Conservation (phyloP, 2,797 vertebrate species). For the Rhabdophis nuchalis region DNA sequence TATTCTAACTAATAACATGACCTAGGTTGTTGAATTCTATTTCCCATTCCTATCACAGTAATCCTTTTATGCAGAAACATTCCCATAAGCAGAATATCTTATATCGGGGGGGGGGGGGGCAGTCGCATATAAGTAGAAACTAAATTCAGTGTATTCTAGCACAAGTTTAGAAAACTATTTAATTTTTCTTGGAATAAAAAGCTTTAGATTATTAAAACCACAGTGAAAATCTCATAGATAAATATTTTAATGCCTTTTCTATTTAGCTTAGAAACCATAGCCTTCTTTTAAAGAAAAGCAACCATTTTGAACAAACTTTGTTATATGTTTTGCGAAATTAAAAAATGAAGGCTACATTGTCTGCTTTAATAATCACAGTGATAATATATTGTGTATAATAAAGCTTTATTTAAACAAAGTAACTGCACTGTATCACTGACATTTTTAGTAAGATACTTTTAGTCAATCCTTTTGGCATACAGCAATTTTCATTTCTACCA, state of each 20-base stretch:
- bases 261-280: background rate
- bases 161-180: background rate
- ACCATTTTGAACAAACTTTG: background rate
- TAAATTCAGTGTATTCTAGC: background rate
- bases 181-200: slow-evolving; percentile 21
- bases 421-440: background rate
- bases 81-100: background rate
- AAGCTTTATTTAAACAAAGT: background rate
- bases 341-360: background rate
- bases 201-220: background rate
- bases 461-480: background rate
- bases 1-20: background rate
- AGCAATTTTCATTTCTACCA: background rate
- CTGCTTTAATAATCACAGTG: background rate
- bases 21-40: too few relatives aligned
- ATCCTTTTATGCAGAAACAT: background rate
- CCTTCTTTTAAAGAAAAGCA: background rate
- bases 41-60: background rate
- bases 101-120: background rate
- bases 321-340: background rate
- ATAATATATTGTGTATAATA: background rate
- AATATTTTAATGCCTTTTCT: background rate
- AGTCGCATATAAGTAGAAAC: background rate
- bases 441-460: background rate
- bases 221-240: background rate